These are phyloP conservation scores for Meloidogyne floridensis DNA, from an alignment of 1,140 invertebrate species.

Conservation along the genomic window DNA sequence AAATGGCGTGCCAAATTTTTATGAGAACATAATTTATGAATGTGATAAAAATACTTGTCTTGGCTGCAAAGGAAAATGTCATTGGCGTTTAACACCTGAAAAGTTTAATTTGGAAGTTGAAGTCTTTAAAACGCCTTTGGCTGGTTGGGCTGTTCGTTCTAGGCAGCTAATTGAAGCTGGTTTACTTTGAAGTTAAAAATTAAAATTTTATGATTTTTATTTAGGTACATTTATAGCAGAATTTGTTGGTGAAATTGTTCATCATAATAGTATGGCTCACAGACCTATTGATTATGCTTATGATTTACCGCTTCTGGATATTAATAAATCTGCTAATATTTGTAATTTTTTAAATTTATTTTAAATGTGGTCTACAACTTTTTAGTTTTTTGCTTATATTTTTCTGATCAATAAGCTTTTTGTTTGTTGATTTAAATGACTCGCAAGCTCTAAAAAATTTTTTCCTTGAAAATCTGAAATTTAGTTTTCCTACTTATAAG, in stretches of 20 bases:
- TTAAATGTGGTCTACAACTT: not conserved
- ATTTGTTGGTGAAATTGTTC: slow-evolving; percentile 40
- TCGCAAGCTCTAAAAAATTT: not conserved
- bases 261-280: slow-evolving; percentile 8
- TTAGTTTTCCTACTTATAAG: no score
- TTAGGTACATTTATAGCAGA: slow-evolving; percentile 43
- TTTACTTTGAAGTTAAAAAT: not conserved
- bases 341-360: slow-evolving; percentile 1
- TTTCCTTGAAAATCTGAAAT: not conserved
- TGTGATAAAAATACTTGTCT: slow-evolving; percentile 33
- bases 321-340: not conserved
- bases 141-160: slow-evolving; percentile 40
- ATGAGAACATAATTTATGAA: slow-evolving; percentile 28
- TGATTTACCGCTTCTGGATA: slow-evolving; percentile 10
- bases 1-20: slow-evolving; percentile 19
- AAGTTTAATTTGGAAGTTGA: slow-evolving; percentile 35
- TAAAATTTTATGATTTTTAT: slow-evolving; percentile 10
- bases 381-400: no score
- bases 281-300: slow-evolving; percentile 37
- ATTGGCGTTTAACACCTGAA: slow-evolving; percentile 32
- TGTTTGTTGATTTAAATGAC: no score
- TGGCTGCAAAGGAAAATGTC: slow-evolving; percentile 35
- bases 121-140: slow-evolving; percentile 37
- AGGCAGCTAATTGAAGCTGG: slow-evolving; percentile 40
- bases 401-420: no score